phyloP scores from a whole-genome alignment of 2,888 invertebrate genomes.

The Plagiodera versicolora region DNA sequence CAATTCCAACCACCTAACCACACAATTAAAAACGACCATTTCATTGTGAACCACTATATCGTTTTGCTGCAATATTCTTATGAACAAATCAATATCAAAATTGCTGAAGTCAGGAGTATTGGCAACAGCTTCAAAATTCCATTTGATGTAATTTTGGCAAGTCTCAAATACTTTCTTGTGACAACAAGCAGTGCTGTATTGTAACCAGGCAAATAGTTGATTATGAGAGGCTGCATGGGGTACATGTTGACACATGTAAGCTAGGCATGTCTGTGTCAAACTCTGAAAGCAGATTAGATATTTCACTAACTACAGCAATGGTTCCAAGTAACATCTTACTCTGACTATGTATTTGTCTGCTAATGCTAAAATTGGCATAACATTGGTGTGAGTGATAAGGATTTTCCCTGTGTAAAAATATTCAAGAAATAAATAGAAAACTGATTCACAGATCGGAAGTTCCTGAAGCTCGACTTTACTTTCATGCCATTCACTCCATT shows the following conservation, averaged over 20 bases:
- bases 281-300: conserved; percentile 59
- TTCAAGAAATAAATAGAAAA: conserved; percentile 87
- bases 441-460: conserved; percentile 78
- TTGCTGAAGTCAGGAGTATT: conserved; percentile 78
- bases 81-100: conserved; percentile 78
- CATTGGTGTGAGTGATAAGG: conserved; percentile 78
- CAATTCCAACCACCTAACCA: conserved; percentile 69
- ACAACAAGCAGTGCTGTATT: conserved; percentile 84
- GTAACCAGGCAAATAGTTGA: conserved; percentile 86
- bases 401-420: conserved; percentile 89
- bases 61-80: conserved; percentile 77
- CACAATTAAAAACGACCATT: conserved; percentile 77
- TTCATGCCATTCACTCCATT: conserved; percentile 90
- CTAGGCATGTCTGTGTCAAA: conserved; percentile 77
- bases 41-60: conserved; percentile 89
- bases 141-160: conserved; percentile 83
- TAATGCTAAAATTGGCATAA: conserved; percentile 83
- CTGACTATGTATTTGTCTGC: conserved; percentile 95
- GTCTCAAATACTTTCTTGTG: conserved; percentile 69
- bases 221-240: conserved; percentile 82
- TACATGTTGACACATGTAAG: conserved; percentile 86
- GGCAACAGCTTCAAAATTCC: conserved; percentile 86
- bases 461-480: conserved; percentile 83
- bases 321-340: conserved; percentile 53
- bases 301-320: background rate